phyloP scores from a whole-genome alignment of 2,113 vertebrate genomes.

The Percina caprodes region DNA sequence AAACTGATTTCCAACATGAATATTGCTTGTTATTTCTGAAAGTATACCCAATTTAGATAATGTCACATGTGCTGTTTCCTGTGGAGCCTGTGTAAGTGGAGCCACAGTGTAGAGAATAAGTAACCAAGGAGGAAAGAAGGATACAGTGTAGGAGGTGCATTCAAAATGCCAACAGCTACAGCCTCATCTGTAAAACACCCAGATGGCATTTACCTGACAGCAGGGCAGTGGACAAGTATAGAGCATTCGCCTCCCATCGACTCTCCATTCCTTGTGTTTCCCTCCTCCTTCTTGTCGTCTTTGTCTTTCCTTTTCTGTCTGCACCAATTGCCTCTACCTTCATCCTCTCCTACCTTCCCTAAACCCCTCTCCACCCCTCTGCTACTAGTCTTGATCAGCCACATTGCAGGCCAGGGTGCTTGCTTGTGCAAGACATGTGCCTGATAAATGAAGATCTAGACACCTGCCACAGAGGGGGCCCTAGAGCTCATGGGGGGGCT shows the following conservation, averaged over 20 bases:
- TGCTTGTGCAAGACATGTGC: constrained; percentile 59
- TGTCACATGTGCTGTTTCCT: constrained; percentile 29
- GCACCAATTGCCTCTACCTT: constrained; percentile 28
- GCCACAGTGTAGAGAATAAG: constrained; percentile 34
- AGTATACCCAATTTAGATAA: constrained; percentile 14
- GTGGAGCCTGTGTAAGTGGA: neutral
- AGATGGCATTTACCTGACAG: constrained; percentile 78
- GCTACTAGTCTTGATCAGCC: constrained; percentile 23
- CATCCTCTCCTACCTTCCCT: constrained; percentile 6
- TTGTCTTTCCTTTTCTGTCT: constrained; percentile 43
- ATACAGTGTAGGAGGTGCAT: constrained; percentile 60
- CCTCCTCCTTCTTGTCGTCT: constrained; percentile 34
- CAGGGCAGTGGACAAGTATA: constrained; percentile 41
- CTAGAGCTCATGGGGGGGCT: constrained; percentile 66
- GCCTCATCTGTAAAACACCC: constrained; percentile 72
- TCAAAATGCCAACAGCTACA: constrained; percentile 72
- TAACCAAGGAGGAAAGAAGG: constrained; percentile 27
- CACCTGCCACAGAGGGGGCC: constrained; percentile 52
- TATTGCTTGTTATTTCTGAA: constrained; percentile 27
- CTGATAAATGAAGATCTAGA: constrained; percentile 74
- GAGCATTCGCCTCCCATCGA: constrained; percentile 22
- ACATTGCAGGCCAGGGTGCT: constrained; percentile 39
- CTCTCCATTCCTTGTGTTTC: constrained; percentile 19
- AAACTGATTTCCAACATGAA: neutral
- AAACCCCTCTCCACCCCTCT: constrained; percentile 25